Conservation (phyloP, 2,113 vertebrate genomes). For the Crotalus horridus region DNA sequence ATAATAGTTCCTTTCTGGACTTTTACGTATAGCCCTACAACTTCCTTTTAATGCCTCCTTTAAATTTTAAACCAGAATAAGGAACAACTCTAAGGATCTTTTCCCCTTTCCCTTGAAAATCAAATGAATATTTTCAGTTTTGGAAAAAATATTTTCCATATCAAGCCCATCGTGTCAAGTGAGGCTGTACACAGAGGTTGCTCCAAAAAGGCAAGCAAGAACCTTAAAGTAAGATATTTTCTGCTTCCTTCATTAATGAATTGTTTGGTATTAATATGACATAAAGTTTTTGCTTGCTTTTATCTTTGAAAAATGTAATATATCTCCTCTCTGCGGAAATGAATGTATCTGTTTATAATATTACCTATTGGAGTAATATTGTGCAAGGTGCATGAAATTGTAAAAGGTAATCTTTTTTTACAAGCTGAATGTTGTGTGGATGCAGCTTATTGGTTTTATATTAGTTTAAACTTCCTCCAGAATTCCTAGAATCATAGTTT, state of each 20-base stretch:
- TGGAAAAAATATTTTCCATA: background rate
- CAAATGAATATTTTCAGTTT: background rate
- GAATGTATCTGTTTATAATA: background rate
- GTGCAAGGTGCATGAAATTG: background rate
- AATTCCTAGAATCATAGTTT: background rate
- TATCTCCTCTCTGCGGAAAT: background rate
- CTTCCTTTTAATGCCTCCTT: background rate
- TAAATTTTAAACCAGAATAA: background rate
- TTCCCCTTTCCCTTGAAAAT: background rate
- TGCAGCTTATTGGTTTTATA: background rate
- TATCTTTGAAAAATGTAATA: background rate
- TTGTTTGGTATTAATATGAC: background rate
- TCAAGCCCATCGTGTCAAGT: background rate
- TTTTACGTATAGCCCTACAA: background rate
- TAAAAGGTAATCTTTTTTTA: background rate
- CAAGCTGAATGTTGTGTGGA: background rate
- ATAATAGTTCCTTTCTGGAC: background rate
- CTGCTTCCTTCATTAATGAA: background rate
- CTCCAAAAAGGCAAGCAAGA: background rate
- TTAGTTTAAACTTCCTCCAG: background rate
- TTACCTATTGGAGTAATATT: background rate
- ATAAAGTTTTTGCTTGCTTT: background rate
- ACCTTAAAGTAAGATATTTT: background rate
- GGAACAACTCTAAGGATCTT: background rate
- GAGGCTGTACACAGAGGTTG: background rate